phyloP scores from a whole-genome alignment of 2,797 vertebrate genomes.

The Hephaestus fuliginosus region DNA sequence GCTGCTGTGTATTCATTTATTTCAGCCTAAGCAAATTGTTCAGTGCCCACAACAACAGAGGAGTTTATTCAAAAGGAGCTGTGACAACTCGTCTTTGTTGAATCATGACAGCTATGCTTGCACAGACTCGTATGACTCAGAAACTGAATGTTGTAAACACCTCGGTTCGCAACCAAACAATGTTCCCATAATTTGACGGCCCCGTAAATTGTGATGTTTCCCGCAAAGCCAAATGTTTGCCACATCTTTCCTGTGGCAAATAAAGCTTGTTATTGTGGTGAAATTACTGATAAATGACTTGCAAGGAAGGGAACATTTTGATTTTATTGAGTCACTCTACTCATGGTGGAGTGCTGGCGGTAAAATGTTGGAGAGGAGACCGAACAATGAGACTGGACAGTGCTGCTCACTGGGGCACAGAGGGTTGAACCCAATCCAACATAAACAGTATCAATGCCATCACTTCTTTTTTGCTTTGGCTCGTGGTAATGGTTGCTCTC shows the following conservation, averaged over 20 bases:
- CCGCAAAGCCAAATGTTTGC: constrained; percentile 18
- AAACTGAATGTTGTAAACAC: constrained; percentile 61
- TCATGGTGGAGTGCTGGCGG: constrained; percentile 23
- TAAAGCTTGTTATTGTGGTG: not conserved
- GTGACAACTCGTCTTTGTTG: constrained; percentile 65
- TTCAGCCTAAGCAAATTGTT: constrained; percentile 55
- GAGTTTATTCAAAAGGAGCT: constrained; percentile 54
- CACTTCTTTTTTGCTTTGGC: constrained; percentile 51
- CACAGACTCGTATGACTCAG: constrained; percentile 41
- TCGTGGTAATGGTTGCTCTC: constrained; percentile 24
- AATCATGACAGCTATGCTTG: constrained; percentile 55
- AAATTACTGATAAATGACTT: constrained; percentile 17
- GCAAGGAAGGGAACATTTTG: not conserved
- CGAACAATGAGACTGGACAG: constrained; percentile 44
- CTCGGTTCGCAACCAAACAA: constrained; percentile 49
- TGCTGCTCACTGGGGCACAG: constrained; percentile 33
- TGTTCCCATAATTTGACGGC: constrained; percentile 18
- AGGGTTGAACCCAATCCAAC: constrained; percentile 60
- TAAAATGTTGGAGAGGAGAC: not conserved
- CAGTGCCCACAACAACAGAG: constrained; percentile 47
- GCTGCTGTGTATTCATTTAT: constrained; percentile 40
- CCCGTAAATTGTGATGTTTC: constrained; percentile 32
- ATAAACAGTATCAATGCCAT: constrained; percentile 66
- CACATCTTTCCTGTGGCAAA: not conserved
- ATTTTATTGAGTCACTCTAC: constrained; percentile 9